Evolutionary conservation across 2,113 vertebrate genomes (phyloP).

Genomic region (Nyctibius bracteatus): DNA sequence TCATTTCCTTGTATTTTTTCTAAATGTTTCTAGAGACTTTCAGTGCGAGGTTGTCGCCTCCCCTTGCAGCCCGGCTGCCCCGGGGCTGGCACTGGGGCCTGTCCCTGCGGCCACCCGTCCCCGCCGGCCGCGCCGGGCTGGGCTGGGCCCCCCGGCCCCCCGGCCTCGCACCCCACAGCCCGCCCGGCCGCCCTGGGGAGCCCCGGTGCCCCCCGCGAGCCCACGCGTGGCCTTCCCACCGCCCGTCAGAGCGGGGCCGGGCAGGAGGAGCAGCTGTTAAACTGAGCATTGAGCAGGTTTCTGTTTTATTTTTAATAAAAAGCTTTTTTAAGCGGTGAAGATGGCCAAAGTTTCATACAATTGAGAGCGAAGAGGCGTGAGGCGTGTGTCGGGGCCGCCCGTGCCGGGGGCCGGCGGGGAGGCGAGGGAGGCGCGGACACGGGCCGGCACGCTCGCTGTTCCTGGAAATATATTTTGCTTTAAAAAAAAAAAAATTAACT

Average conservation of each 20-base stretch:
- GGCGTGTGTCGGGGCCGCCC: conserved; percentile 63
- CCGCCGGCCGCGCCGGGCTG: neutral
- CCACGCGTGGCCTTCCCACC: neutral
- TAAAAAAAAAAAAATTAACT: conserved; percentile 73
- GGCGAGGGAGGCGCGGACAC: conserved; percentile 70
- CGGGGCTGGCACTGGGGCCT: neutral
- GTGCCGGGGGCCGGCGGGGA: conserved; percentile 34
- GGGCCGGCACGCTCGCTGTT: conserved; percentile 82
- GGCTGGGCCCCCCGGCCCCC: neutral
- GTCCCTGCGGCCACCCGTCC: neutral
- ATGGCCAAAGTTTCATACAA: conserved; percentile 95
- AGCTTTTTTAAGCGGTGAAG: conserved; percentile 86
- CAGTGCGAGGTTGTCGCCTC: conserved; percentile 47
- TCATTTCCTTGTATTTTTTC: conserved; percentile 63
- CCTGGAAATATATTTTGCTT: conserved; percentile 79
- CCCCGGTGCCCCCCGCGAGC: rapidly evolving
- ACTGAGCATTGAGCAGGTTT: conserved; percentile 81
- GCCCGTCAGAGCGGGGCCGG: neutral
- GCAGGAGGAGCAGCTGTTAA: conserved; percentile 46
- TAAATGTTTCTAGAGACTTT: conserved; percentile 26
- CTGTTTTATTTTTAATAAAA: conserved; percentile 78
- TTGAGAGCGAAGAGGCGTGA: conserved; percentile 75
- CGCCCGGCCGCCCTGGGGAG: neutral
- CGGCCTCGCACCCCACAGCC: neutral
- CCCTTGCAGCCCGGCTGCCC: neutral